Evolutionary conservation across 2,113 vertebrate genomes (phyloP).

Genomic region (Dissostichus mawsoni): DNA sequence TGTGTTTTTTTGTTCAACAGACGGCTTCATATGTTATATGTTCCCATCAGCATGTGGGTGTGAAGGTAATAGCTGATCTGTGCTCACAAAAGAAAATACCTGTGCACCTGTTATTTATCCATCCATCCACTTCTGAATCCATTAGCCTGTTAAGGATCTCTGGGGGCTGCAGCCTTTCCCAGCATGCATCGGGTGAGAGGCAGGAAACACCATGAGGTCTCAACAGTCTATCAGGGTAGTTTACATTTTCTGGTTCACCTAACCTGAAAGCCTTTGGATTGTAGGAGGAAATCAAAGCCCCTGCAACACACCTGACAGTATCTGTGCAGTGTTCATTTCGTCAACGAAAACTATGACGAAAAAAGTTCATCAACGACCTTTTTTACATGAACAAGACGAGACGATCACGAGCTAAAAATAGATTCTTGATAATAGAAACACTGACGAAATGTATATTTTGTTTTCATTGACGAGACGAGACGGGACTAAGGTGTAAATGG

Average conservation of each 20-base stretch:
- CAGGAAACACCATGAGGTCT: background rate
- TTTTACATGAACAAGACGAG: too few species aligned
- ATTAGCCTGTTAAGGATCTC: background rate
- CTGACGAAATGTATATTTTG: too few species aligned
- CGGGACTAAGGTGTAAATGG: too few species aligned
- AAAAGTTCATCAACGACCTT: too few species aligned
- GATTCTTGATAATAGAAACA: too few species aligned
- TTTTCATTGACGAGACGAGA: too few species aligned
- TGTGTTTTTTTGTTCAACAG: background rate
- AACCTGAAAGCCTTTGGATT: background rate
- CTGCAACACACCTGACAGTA: background rate
- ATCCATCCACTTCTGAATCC: background rate
- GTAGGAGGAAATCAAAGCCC: background rate
- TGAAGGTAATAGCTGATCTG: background rate
- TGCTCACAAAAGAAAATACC: background rate
- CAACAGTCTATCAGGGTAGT: background rate
- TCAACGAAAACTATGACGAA: too few species aligned
- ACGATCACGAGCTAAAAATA: too few species aligned
- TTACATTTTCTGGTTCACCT: slow-evolving; percentile 10
- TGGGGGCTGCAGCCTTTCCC: background rate
- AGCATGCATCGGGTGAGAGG: background rate
- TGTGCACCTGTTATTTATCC: background rate
- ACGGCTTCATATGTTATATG: background rate
- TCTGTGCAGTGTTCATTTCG: too few species aligned
- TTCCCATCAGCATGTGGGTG: background rate